Evolutionary conservation across 2,888 invertebrate genomes (phyloP), one percentile per base, ranked within the genome.

Genomic region (Geophilus truncorum): DNA sequence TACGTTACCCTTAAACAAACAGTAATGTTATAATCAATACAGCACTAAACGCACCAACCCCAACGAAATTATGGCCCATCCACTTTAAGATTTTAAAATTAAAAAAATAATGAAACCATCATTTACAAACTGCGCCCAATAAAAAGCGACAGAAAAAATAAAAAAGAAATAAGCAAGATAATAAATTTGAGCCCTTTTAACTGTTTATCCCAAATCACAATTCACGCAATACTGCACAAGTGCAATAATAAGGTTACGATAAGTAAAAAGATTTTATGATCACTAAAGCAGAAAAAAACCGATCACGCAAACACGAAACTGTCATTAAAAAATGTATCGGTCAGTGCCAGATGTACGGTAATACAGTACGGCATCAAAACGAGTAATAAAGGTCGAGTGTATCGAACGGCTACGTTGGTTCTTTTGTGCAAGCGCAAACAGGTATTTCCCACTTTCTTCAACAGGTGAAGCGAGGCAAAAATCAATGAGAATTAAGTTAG

Each of bases 361-460:
- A 51, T 70, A 70, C 70, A 15, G 45, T 18, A 45, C 45, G 45
- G 45, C 70, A 70, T 70, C 51, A 51, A 51, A 51, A 28, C 25
- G 12, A 25, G 28, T 28, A 70, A 28, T 28, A 70, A 70, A 70
- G 70, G 70, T 70, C 70, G 70, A 70, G 70, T 70, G 28, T 70
- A 70, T 70, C 25, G 70, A 70, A 70, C 70, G 70, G 28, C 51
- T 18, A 2, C 51, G 51, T 21, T 51, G 18, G 51, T 12, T 70
- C 70, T 70, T 70, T 70, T 70, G 70, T 70, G 70, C 70, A 23
- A 70, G 25, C 25, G 70, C 70, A 70, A 70, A 70, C 70, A 70
- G 70, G 70, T 70, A 70, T 70, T 70, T 70, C 70, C 70, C 70
- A 70, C 70, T 70, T 70, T 70, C 70, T 70, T 70, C 70, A 70